phyloP scores from a whole-genome alignment of 2,888 invertebrate species.

The Brachypterus glaber region DNA sequence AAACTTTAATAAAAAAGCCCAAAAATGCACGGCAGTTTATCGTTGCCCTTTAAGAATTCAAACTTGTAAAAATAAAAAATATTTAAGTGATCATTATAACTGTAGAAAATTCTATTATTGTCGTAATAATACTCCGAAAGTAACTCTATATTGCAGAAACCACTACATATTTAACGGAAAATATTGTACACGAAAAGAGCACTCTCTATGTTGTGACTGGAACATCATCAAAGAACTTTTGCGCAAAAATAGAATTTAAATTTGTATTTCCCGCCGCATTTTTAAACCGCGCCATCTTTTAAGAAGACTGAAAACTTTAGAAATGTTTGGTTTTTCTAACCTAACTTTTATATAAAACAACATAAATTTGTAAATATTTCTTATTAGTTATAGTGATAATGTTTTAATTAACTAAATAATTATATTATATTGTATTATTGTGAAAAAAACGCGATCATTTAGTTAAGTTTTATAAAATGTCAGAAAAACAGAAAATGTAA shows the following conservation, averaged over 20 bases:
- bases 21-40: conserved; percentile 9
- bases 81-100: conserved; percentile 17
- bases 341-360: no score
- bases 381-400: not conserved
- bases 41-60: no score
- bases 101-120: conserved; percentile 23
- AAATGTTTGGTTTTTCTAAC: no score
- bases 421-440: not conserved
- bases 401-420: not conserved
- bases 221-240: conserved; percentile 8
- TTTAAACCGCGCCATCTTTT: no score
- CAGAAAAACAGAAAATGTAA: conserved; percentile 33
- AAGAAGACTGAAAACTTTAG: no score
- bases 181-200: conserved; percentile 10
- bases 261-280: no score
- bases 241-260: no score
- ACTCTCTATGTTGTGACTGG: conserved; percentile 11
- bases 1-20: conserved; percentile 5
- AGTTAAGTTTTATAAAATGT: conserved; percentile 18
- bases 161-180: conserved; percentile 19
- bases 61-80: conserved; percentile 10
- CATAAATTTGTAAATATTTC: not conserved
- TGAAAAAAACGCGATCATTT: not conserved
- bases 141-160: conserved; percentile 17
- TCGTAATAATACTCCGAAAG: not conserved